Base-by-base conservation (phyloP, 1,140 invertebrate species). In the Oppia nitens region DNA sequence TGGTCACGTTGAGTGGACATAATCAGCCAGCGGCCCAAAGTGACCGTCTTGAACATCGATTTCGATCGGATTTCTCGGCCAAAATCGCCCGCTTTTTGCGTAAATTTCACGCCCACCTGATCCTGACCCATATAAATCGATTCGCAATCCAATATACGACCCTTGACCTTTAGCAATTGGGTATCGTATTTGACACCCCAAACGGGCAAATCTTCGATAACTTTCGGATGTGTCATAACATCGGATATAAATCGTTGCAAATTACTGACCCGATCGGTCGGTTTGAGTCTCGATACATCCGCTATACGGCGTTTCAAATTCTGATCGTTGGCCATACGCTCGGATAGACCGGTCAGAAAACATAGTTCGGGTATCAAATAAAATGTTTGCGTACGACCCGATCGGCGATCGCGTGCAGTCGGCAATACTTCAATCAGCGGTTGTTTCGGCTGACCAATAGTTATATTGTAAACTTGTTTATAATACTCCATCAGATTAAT, bases 261-360 rank as follows among this genome's bases (percentile, higher is more conserved):
- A 47, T 56, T 56, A 2, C 14, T 47, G 17, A 53, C 56, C 23
- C 64, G 45, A 2, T 32, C 17, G 6, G 2, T 21, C 9, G 64
- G 64, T 48, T 59, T 48, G 0, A 95, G 75, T 62, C 83, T 73
- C 0, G 87, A 93, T 57, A 83, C 78, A 0, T 70, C 67, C 0
- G 81, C 79, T 1, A 95, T 75, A 64, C 89, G 85, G 67, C 20
- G 11, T 24, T 26, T 2, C 17, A 59, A 32, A 12, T 50, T 40
- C 23, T 26, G 66, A 40, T 14, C 60, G 21, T 20, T 54, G 14
- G 66, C 55, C 60, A 69, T 66, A 1, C 56, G 56, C 1, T 70
- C 67, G 51, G 64, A 66, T 0, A 73, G 59, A 29, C 72, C 72
- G 2, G 72, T 74, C 60, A 73, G 65, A 17, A 54, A 55, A 47